phyloP scores from a whole-genome alignment of 2,113 vertebrate genomes.

The Pithys albifrons region DNA sequence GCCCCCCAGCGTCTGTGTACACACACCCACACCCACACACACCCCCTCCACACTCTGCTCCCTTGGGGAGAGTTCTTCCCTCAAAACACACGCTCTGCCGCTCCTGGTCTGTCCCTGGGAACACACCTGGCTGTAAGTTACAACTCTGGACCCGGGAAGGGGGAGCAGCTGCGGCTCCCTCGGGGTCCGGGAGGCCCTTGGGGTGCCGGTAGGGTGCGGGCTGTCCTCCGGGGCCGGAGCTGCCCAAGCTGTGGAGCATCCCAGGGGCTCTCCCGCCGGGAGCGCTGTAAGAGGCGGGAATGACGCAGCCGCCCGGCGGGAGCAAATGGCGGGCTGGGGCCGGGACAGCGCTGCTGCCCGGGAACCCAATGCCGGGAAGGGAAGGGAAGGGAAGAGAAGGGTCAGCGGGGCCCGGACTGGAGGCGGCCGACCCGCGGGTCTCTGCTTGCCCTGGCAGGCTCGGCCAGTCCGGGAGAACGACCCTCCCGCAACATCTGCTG shows the following conservation, averaged over 20 bases:
- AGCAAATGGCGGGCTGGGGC: not conserved
- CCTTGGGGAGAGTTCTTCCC: not conserved
- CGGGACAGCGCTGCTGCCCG: not conserved
- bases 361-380: accelerated
- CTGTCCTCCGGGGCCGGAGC: not conserved
- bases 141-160: accelerated
- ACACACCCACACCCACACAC: not conserved
- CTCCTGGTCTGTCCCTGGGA: not conserved
- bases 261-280: not conserved
- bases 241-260: not conserved
- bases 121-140: not conserved
- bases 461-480: no score
- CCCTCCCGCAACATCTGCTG: not conserved
- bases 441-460: no score
- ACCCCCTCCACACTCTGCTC: not conserved
- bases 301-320: not conserved
- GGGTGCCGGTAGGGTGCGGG: accelerated
- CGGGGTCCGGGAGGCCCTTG: no score
- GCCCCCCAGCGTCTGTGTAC: not conserved
- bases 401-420: not conserved
- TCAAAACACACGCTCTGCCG: not conserved
- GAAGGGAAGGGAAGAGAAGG: not conserved
- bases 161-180: not conserved
- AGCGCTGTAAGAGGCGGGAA: not conserved
- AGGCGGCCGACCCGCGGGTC: not conserved